Conservation (phyloP, 2,113 vertebrate genomes). For the Limanda limanda region DNA sequence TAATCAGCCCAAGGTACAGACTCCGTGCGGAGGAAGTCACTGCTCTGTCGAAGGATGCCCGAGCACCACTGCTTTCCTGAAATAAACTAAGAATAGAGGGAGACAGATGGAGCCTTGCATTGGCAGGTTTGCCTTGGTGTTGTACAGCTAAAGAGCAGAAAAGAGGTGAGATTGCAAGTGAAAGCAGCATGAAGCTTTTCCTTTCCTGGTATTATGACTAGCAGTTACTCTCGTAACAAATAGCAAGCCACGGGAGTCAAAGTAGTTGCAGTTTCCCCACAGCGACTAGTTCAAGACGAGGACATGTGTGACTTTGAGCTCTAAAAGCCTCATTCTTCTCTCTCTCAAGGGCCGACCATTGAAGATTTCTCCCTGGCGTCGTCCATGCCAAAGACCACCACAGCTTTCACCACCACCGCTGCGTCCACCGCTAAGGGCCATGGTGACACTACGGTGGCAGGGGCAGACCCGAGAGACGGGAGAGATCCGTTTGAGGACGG, state of each 20-base stretch:
- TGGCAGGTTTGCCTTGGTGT: slow-evolving; percentile 43
- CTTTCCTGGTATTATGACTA: slow-evolving; percentile 51
- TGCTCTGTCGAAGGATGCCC: slow-evolving; percentile 78
- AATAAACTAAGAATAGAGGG: slow-evolving; percentile 46
- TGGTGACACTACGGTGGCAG: slow-evolving; percentile 81
- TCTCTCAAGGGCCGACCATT: slow-evolving; percentile 87
- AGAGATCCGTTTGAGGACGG: slow-evolving; percentile 85
- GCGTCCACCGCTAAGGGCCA: slow-evolving; percentile 82
- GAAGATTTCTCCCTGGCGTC: slow-evolving; percentile 87
- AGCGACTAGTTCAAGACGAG: slow-evolving; percentile 38
- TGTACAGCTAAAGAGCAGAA: slow-evolving; percentile 26
- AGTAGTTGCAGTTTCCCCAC: slow-evolving; percentile 25
- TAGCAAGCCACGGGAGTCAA: slow-evolving; percentile 28
- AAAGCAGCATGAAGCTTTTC: slow-evolving; percentile 34
- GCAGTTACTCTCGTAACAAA: slow-evolving; percentile 32
- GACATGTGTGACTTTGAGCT: slow-evolving; percentile 25
- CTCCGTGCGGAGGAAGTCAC: slow-evolving; percentile 79
- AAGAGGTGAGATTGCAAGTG: slow-evolving; percentile 17
- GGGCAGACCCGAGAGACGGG: slow-evolving; percentile 88
- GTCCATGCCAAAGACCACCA: slow-evolving; percentile 86
- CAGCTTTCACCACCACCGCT: slow-evolving; percentile 80
- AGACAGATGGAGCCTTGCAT: slow-evolving; percentile 30
- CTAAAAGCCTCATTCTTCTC: slow-evolving; percentile 50
- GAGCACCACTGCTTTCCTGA: slow-evolving; percentile 51
- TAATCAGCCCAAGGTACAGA: slow-evolving; percentile 82